Base-by-base conservation (phyloP, 2,888 invertebrate species). In the Calameuta filiformis region DNA sequence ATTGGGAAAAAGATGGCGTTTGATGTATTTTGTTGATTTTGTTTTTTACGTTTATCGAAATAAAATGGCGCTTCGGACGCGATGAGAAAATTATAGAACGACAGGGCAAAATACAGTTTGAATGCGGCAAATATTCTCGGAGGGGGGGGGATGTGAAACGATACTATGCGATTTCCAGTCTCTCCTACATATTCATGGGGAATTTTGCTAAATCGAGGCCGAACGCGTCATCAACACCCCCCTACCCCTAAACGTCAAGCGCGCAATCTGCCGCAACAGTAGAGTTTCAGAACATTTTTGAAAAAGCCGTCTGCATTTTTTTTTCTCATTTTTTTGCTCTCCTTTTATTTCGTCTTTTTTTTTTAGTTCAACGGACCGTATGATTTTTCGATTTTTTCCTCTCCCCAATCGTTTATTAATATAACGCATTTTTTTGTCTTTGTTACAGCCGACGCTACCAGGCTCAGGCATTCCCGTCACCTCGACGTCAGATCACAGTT, bases 381-480 rank as follows among this genome's bases (percentile, higher is more conserved):
- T 4, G 73, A 68, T 68, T 23, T 40, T 40, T 15, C 15, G 30
- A 35, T 34, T 9, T 75, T 30, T 30, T 23, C 15, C 4, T 11
- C 6, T 0, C 11, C 4, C 15, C 6, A 40, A 40, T 15, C 15
- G 15, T 40, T 40, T 35, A 71, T 15, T 33, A 23, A 35, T 30
- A 35, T 23, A 37, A 33, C n/a, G 4, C 23, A 23, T 12, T 71
- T 30, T 35, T 71, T 71, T 15, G 0, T 85, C 80, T 86, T 80
- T 84, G 83, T 90, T 89, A 73, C 88, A 90, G 90, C 84, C 40
- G 84, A 86, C 78, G 87, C 88, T 77, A 88, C 89, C 71, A 89
- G 88, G 84, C 84, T 92, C 85, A 88, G 92, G 80, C 91, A 92
- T 86, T 91, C 90, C 71, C 90, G 91, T 77, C 91, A 91, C 85